Evolutionary conservation across 2,888 invertebrate genomes (phyloP), one percentile per base, ranked within the genome.

Genomic region (Pristionchus mayeri): DNA sequence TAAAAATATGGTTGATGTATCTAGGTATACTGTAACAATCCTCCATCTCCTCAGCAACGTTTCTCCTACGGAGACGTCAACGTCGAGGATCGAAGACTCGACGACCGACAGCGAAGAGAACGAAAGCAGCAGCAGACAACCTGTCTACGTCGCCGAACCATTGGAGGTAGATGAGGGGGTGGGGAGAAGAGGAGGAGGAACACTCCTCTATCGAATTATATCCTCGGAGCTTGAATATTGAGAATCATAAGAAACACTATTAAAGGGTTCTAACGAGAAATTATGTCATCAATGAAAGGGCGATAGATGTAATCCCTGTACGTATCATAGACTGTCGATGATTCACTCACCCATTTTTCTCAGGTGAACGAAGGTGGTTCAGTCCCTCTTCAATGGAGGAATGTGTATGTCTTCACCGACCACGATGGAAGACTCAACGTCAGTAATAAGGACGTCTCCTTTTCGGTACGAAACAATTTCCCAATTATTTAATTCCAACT

Each of bases 401-500:
- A 92, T 85, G 87, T 92, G 71, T 92, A 92, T 86, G 87, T 91
- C 24, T 88, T 92, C 85, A 90, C 91, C 16, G 89, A 90, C 40
- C 50, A 40, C 34, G 88, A 88, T 85, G 79, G 84, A 16, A 67
- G 88, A 27, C 84, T 88, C 63, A 86, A 89, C 44, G 83, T 90
- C 34, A 87, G 87, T n/a, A 89, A 91, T 78, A 30, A 78, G 30
- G 89, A 91, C 76, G 88, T 90, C 37, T 37, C 85, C 21, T 89
- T 91, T 85, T 85, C 88, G 67, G 88, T 88, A 0, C 27, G 84
- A 21, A 27, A 34, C 63, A 3, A 63, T 63, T 27, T 63, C 16
- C 34, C 30, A 63, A 63, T 30, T 11, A 27, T 4, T 16, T 4
- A 27, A 27, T 30, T 16, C 63, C 7, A 63, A 7, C n/a, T n/a